These are phyloP conservation scores for Tuta absoluta DNA, from an alignment of 2,888 invertebrate genomes.

Conservation along the genomic window DNA sequence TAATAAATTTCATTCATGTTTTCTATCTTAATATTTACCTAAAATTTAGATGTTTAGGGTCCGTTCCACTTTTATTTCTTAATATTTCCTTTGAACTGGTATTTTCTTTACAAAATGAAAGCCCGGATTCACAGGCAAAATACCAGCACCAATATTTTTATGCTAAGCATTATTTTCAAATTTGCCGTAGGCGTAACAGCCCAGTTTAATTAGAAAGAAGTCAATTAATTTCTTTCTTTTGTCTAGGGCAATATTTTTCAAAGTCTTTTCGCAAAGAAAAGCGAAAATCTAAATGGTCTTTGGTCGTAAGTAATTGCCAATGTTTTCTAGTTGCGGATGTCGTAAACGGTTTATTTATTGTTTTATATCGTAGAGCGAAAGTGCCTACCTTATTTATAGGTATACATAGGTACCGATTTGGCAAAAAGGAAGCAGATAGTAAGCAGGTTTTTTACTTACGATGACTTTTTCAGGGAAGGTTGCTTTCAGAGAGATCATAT, in stretches of 20 bases:
- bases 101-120: too few species aligned
- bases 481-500: too few species aligned
- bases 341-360: not conserved
- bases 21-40: too few species aligned
- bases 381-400: not conserved
- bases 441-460: too few species aligned
- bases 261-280: not conserved
- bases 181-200: not conserved
- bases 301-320: not conserved
- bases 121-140: too few species aligned
- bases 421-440: too few species aligned
- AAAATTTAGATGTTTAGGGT: too few species aligned
- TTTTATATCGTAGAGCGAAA: not conserved
- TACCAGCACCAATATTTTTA: not conserved
- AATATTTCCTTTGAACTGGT: too few species aligned
- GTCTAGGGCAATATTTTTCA: not conserved
- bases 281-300: not conserved
- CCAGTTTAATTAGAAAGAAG: not conserved
- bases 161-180: not conserved
- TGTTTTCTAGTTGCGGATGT: conserved; percentile 8
- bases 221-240: not conserved
- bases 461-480: too few species aligned
- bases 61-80: too few species aligned
- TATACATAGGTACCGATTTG: too few species aligned
- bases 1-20: too few species aligned